Percentiles rank a stretch among this genome's conserved stretches.
Conservation (phyloP, 1,140 invertebrate species). For the Drosophila subpulchrella region DNA sequence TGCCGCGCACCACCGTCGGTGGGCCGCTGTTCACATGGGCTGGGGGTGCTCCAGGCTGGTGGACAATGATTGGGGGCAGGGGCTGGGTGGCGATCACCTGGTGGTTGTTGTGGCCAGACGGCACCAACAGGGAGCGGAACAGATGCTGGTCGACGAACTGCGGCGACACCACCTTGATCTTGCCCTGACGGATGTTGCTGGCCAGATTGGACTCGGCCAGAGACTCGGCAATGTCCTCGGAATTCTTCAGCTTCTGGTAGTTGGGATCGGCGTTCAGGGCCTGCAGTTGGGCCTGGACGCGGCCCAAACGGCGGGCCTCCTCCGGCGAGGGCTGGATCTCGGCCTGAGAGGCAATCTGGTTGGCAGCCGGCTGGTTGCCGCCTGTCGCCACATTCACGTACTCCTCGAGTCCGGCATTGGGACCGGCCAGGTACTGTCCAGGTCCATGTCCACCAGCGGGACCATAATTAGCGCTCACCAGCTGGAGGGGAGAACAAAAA, state of each 20-base stretch:
- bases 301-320: slow-evolving; percentile 70
- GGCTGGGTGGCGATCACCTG: slow-evolving; percentile 81
- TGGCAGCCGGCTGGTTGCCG: slow-evolving; percentile 57
- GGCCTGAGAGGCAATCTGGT: slow-evolving; percentile 69
- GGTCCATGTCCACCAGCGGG: slow-evolving; percentile 28
- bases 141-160: slow-evolving; percentile 78
- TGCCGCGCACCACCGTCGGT: slow-evolving; percentile 77
- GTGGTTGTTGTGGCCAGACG: slow-evolving; percentile 77
- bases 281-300: slow-evolving; percentile 74
- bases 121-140: slow-evolving; percentile 78
- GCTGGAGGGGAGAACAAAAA: slow-evolving; percentile 22
- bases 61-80: slow-evolving; percentile 79
- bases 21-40: slow-evolving; percentile 79
- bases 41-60: slow-evolving; percentile 74
- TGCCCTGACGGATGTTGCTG: slow-evolving; percentile 80
- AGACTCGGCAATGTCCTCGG: slow-evolving; percentile 79
- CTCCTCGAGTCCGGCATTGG: slow-evolving; percentile 66
- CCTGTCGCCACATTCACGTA: slow-evolving; percentile 74
- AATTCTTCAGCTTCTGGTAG: slow-evolving; percentile 79
- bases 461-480: slow-evolving; percentile 75
- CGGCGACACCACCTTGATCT: slow-evolving; percentile 78
- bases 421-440: slow-evolving; percentile 56
- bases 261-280: slow-evolving; percentile 73
- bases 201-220: slow-evolving; percentile 74
- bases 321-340: slow-evolving; percentile 67